Base-by-base conservation (phyloP, 2,888 invertebrate species). In the Cancer borealis region DNA sequence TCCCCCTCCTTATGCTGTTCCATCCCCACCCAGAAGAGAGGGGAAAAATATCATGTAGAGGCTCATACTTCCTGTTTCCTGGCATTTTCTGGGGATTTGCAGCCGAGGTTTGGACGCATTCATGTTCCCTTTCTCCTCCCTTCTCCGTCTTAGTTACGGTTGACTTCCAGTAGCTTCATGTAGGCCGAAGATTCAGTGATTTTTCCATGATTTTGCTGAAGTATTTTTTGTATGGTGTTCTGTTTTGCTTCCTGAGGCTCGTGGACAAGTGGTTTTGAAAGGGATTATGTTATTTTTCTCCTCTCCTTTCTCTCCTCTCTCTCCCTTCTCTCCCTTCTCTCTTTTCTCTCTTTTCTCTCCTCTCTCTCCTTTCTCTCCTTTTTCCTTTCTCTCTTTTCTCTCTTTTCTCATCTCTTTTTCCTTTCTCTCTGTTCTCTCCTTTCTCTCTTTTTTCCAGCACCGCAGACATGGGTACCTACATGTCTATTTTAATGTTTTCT, bases 81-180 rank as follows among this genome's bases (percentile, higher is more conserved):
- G 47, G 26, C 46, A 49, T 88, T 88, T 88, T 49, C 88, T 46
- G 88, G 21, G 88, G 88, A 88, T 88, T 88, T 84, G 84, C 84
- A 66, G 66, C 66, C 8, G 66, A 5, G 8, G 14, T 84, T 84
- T 39, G 1, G 26, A 39, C 6, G 84, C 6, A 39, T 39, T 39
- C 84, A 17, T 84, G 39, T 2, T 39, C 84, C 84, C 30, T 84
- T 84, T 84, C 39, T 84, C 17, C 30, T 84, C 84, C 39, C 39
- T 39, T 84, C 39, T 39, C 14, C 39, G 8, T n/a, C 39, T 39
- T 30, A 14, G 6, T 17, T 39, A 12, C 30, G 84, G 14, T 17
- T 39, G 17, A 39, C 39, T 39, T 84, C 39, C 39, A 30, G 39
- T 12, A 30, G 39, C 79, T 79, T 26, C 12, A 30, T 26, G 79